These are phyloP conservation scores for Anoncus sp. DNA, from an alignment of 2,888 invertebrate genomes.

Conservation along the genomic window DNA sequence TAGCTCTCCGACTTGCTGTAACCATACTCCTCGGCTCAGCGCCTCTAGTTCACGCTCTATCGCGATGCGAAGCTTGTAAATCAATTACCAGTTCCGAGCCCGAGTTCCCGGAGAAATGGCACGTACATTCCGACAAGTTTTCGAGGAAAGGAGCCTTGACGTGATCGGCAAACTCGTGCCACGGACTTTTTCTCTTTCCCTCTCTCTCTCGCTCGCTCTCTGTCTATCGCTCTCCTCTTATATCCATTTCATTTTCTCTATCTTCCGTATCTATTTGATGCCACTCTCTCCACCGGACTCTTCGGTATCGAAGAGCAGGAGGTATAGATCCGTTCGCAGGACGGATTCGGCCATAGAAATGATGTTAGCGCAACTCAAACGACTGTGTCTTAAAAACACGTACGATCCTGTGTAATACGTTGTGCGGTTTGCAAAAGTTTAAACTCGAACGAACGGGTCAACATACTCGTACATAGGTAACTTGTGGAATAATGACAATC, in stretches of 20 bases:
- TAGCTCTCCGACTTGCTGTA: too few relatives aligned
- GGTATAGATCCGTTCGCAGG: background rate
- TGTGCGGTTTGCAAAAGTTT: background rate
- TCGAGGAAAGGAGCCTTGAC: slow-evolving; percentile 73
- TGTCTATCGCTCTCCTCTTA: background rate
- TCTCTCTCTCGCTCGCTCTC: background rate
- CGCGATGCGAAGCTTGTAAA: slow-evolving; percentile 79
- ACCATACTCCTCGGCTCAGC: slow-evolving; percentile 34
- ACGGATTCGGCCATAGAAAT: slow-evolving; percentile 33
- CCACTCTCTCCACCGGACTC: background rate
- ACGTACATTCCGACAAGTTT: slow-evolving; percentile 79
- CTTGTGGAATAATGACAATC: too few relatives aligned
- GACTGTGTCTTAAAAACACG: background rate
- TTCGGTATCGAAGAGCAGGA: slow-evolving; percentile 15
- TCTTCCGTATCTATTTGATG: background rate
- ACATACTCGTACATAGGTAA: too few relatives aligned
- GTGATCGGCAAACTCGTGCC: slow-evolving; percentile 80
- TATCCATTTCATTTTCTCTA: background rate
- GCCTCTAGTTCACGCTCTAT: slow-evolving; percentile 56
- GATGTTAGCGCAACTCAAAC: slow-evolving; percentile 16
- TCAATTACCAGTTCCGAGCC: slow-evolving; percentile 80
- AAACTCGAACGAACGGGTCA: too few relatives aligned
- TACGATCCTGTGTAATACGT: background rate
- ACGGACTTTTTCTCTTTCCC: slow-evolving; percentile 45
- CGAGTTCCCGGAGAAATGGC: slow-evolving; percentile 77